Conservation (phyloP, 2,797 vertebrate species). For the Enteromius paludinosus region DNA sequence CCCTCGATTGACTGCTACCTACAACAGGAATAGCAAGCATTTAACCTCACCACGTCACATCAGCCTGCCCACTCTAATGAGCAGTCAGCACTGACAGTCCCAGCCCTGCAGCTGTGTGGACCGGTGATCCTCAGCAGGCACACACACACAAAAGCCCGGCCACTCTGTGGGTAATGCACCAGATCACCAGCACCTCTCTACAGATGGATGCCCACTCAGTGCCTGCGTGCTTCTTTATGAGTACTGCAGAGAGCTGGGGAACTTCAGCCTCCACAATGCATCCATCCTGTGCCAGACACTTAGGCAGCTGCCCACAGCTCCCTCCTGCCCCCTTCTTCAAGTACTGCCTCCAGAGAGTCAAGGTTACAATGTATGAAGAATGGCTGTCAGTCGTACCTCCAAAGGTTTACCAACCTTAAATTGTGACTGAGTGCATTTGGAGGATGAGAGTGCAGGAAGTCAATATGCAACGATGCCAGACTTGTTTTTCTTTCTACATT, state of each 20-base stretch:
- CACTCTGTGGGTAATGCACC: conserved; percentile 65
- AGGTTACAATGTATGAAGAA: conserved; percentile 62
- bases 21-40: conserved; percentile 28
- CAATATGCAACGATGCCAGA: conserved; percentile 27
- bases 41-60: conserved; percentile 41
- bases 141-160: conserved; percentile 50
- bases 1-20: conserved; percentile 28
- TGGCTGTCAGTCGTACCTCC: conserved; percentile 45
- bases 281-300: conserved; percentile 68
- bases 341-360: conserved; percentile 70
- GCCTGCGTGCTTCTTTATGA: conserved; percentile 57
- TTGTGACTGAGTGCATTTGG: conserved; percentile 51
- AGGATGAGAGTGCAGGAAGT: conserved; percentile 26
- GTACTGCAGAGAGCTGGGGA: conserved; percentile 71
- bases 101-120: conserved; percentile 18
- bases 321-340: conserved; percentile 71
- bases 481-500: not conserved
- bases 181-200: conserved; percentile 66
- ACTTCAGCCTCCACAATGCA: conserved; percentile 64
- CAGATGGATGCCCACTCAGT: conserved; percentile 54
- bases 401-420: conserved; percentile 53
- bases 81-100: conserved; percentile 22
- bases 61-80: conserved; percentile 45
- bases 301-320: conserved; percentile 69
- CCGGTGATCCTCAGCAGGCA: conserved; percentile 3